Evolutionary conservation across 2,113 vertebrate genomes (phyloP), one percentile per base, ranked within the genome.

Genomic region (Eidolon helvum): DNA sequence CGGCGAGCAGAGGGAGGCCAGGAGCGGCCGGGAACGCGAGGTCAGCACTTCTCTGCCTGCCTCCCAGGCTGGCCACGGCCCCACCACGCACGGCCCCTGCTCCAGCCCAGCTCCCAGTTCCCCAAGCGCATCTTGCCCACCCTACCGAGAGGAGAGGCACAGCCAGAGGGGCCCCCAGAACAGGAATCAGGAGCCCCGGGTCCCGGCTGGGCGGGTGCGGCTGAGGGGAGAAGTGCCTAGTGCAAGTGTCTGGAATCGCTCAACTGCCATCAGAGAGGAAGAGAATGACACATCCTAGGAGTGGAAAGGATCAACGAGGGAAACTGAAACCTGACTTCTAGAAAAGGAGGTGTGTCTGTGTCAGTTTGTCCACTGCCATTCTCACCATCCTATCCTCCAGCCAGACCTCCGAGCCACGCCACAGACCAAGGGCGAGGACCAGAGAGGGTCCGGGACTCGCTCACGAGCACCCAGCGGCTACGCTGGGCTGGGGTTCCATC

Each of bases 41-140:
- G 72, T 98, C 95, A 97, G 97, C 96, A 95, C 57, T 97, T 94
- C 91, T 61, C 87, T 0, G 65, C 61, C 69, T 24, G 59, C 74
- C 88, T 43, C 68, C 87, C 38, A 10, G 16, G n/a, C n/a, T 14
- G 53, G 35, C 79, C 86, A 45, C 55, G 18, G 28, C 87, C 50
- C n/a, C 40, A n/a, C 61, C 35, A 14, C 33, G 12, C 59, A 26
- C 2, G 33, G 87, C 53, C 78, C 55, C 84, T 33, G 35, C 82
- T 66, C 26, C 6, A 1, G 53, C 24, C 74, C 38, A 28, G 33
- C 21, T 90, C 57, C 40, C 10, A n/a, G 24, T 38, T 21, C 57
- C 40, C 30, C 30, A 21, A 45, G 75, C 57, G 59, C 43, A 18
- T 12, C 87, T 38, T 16, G 19, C 78, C 61, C 86, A 63, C 43